A percentile compares a stretch with the other conserved stretches of the same genome.
Conservation (phyloP, 1,140 invertebrate species). For the Akabosia matsudoensis region DNA sequence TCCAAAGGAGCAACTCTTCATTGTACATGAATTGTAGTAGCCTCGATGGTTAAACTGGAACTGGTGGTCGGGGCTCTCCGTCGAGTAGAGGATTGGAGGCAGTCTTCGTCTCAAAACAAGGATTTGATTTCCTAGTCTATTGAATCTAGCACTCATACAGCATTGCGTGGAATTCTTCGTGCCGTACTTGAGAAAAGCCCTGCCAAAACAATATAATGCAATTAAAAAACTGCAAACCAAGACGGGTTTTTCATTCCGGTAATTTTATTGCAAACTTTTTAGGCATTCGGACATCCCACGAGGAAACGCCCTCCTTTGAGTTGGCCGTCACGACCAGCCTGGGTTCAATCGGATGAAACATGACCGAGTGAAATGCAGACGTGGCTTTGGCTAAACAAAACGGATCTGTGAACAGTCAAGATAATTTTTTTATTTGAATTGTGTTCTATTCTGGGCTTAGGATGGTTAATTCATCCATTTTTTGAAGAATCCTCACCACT, state of each 20-base stretch:
- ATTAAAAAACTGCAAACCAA: constrained; percentile 4
- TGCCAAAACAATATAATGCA: constrained; percentile 45
- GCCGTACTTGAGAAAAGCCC: constrained; percentile 63
- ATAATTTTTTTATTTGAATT: too few species aligned
- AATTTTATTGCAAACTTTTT: constrained; percentile 63
- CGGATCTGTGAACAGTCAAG: constrained; percentile 55
- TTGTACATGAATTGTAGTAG: constrained; percentile 94
- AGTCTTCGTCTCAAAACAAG: constrained; percentile 78
- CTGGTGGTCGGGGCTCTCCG: constrained; percentile 63
- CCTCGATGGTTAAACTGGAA: constrained; percentile 85
- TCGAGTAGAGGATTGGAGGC: constrained; percentile 75
- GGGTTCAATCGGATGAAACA: constrained; percentile 81
- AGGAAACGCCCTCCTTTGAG: constrained; percentile 76
- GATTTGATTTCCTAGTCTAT: constrained; percentile 70
- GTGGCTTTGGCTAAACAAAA: constrained; percentile 64
- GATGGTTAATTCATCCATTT: background rate
- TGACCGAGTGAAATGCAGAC: constrained; percentile 81
- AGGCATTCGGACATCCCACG: constrained; percentile 84
- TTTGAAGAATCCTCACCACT: too few species aligned
- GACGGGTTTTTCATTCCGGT: constrained; percentile 1
- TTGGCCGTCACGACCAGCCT: constrained; percentile 81
- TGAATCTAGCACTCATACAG: constrained; percentile 89
- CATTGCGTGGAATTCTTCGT: constrained; percentile 66
- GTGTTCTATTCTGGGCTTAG: too few species aligned
- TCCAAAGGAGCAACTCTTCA: constrained; percentile 95